Evolutionary conservation across 2,113 vertebrate species (phyloP).

Genomic region (Symphodus melops): DNA sequence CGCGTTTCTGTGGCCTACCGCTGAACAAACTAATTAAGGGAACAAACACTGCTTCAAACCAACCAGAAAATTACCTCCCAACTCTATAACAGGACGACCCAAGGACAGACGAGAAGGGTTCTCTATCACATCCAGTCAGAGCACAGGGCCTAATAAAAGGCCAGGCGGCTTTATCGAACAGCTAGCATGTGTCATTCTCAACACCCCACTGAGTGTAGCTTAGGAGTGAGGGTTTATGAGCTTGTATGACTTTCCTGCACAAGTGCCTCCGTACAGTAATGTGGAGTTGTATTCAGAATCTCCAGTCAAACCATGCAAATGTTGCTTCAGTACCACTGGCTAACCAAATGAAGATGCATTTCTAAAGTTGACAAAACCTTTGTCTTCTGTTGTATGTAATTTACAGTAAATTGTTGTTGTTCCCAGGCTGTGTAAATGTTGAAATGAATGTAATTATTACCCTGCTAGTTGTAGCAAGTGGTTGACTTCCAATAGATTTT

Average conservation of each 20-base stretch:
- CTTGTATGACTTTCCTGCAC: conserved; percentile 4
- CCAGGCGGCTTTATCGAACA: conserved; percentile 62
- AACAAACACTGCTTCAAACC: conserved; percentile 84
- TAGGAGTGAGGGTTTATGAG: neutral
- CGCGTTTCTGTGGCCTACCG: conserved; percentile 70
- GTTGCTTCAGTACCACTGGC: neutral
- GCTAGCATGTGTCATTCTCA: conserved; percentile 68
- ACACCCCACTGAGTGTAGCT: conserved; percentile 46
- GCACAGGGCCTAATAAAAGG: conserved; percentile 65
- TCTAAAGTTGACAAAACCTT: too few species aligned
- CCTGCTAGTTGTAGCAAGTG: conserved; percentile 33
- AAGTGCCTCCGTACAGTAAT: neutral
- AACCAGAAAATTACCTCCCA: conserved; percentile 86
- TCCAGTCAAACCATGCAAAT: neutral
- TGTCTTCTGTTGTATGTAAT: neutral
- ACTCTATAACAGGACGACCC: conserved; percentile 80
- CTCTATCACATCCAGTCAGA: conserved; percentile 73
- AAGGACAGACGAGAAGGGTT: conserved; percentile 77
- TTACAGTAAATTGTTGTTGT: neutral
- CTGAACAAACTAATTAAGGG: conserved; percentile 87
- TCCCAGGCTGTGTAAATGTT: neutral
- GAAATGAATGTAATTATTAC: conserved; percentile 29
- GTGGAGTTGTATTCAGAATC: neutral
- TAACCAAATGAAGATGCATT: neutral
- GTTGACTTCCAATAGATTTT: conserved; percentile 58